Evolutionary conservation across 2,113 vertebrate genomes (phyloP).

Genomic region (Myotis lucifugus): DNA sequence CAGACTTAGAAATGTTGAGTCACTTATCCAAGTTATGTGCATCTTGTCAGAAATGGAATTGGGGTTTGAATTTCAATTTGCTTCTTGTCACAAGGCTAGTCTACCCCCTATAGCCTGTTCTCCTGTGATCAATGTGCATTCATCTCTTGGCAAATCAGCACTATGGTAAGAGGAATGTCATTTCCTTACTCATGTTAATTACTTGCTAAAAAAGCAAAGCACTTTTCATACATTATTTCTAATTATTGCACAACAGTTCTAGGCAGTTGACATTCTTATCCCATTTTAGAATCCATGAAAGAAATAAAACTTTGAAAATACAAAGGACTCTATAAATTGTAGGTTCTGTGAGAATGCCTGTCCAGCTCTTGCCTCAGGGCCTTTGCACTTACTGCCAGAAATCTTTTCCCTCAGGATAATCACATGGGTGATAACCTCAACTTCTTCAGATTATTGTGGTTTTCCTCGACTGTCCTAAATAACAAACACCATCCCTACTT

Average conservation of each 20-base stretch:
- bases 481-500: accelerated
- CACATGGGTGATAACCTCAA: not conserved
- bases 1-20: not conserved
- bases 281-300: not conserved
- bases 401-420: not conserved
- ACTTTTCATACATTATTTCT: not conserved
- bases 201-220: not conserved
- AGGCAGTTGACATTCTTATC: not conserved
- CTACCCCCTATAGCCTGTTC: accelerated
- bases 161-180: not conserved
- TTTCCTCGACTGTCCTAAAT: not conserved
- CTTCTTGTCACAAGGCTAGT: not conserved
- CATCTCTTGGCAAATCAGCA: not conserved
- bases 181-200: not conserved
- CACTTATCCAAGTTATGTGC: not conserved
- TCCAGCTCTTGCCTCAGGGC: not conserved
- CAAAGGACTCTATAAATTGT: not conserved
- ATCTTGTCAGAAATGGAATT: not conserved
- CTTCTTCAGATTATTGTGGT: not conserved
- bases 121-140: not conserved
- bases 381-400: not conserved
- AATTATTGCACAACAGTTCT: not conserved
- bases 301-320: not conserved
- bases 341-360: not conserved
- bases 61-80: not conserved